phyloP scores from a whole-genome alignment of 37 sponge, comb jelly and placozoan genomes.

The Cliona cf. orientalis region DNA sequence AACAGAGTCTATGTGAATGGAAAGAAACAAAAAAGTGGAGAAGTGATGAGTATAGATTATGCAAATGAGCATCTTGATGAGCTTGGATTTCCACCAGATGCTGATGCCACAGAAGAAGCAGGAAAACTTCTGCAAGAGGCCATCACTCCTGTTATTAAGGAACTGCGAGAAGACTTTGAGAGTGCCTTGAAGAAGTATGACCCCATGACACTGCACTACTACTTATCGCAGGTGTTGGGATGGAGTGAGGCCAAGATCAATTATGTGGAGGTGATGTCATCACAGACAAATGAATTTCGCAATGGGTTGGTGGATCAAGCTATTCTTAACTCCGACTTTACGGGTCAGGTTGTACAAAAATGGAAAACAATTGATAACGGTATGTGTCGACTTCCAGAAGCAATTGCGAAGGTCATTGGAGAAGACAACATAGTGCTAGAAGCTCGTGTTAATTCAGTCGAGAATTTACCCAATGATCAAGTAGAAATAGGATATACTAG shows the following conservation, averaged over 20 bases:
- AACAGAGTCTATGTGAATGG: slow-evolving; percentile 33
- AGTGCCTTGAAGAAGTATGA: slow-evolving; percentile 30
- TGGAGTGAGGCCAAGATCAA: slow-evolving; percentile 34
- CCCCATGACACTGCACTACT: slow-evolving; percentile 9
- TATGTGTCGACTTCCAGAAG: neutral
- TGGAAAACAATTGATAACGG: slow-evolving; percentile 12
- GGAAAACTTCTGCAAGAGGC: slow-evolving; percentile 15
- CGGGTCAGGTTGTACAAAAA: neutral
- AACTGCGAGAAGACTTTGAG: slow-evolving; percentile 1
- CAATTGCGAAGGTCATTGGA: neutral
- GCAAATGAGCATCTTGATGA: slow-evolving; percentile 14
- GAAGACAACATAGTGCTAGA: neutral
- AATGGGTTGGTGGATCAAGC: slow-evolving; percentile 20
- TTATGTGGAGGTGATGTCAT: slow-evolving; percentile 36
- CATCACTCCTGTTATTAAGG: slow-evolving; percentile 10
- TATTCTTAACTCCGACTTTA: neutral
- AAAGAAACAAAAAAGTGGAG: slow-evolving; percentile 6
- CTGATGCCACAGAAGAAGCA: slow-evolving; percentile 14
- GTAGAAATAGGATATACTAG: slow-evolving; percentile 5
- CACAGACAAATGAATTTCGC: slow-evolving; percentile 23
- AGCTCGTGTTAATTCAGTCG: slow-evolving; percentile 2
- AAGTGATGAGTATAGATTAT: slow-evolving; percentile 19
- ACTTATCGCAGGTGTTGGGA: slow-evolving; percentile 4
- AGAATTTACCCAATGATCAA: neutral
- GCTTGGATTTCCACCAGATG: slow-evolving; percentile 31